Conservation (phyloP, 1,140 invertebrate genomes). For the Adelges cooleyi region DNA sequence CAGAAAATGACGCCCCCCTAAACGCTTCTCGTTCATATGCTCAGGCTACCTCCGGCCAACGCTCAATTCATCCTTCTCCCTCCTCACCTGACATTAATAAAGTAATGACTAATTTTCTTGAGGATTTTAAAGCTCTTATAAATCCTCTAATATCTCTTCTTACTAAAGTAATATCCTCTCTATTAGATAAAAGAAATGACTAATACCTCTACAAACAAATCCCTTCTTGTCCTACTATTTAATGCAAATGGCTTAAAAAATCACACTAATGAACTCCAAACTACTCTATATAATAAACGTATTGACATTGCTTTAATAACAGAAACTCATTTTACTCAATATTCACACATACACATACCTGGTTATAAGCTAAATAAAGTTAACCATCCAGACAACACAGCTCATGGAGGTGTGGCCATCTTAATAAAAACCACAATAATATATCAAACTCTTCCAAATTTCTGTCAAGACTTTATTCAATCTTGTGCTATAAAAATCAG, state of each 20-base stretch:
- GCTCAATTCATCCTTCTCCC: background rate
- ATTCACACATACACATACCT: background rate
- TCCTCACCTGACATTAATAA: no score
- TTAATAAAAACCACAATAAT: background rate
- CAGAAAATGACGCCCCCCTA: background rate
- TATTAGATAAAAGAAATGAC: background rate
- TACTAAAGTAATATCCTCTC: background rate
- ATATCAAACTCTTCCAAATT: background rate
- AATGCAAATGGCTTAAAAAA: constrained; percentile 21
- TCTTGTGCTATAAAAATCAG: background rate
- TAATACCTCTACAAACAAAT: background rate
- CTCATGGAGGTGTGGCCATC: constrained; percentile 7
- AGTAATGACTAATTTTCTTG: no score
- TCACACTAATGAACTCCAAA: constrained; percentile 29
- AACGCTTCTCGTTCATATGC: background rate
- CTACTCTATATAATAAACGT: background rate
- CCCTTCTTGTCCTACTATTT: background rate
- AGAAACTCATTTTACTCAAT: background rate
- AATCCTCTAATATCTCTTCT: background rate
- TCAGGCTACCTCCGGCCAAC: background rate
- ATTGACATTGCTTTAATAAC: constrained; percentile 6
- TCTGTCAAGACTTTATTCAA: background rate
- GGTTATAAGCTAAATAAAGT: background rate
- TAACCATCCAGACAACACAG: background rate
- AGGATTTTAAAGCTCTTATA: background rate